These are phyloP conservation scores for Macquaria ambigua DNA, from an alignment of 2,113 vertebrate genomes.

Conservation along the genomic window DNA sequence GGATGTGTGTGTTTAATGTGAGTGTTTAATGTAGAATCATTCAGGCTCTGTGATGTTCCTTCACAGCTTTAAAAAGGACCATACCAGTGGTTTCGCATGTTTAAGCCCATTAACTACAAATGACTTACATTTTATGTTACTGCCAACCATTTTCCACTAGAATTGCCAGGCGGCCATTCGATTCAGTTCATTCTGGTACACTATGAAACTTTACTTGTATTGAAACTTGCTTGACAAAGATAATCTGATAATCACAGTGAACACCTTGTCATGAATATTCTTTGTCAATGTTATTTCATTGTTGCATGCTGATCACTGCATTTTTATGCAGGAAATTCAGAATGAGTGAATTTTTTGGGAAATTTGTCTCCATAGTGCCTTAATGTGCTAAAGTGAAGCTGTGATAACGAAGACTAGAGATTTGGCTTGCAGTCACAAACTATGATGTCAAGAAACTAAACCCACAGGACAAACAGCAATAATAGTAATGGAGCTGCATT, in stretches of 20 bases:
- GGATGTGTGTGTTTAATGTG: conserved; percentile 17
- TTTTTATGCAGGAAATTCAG: not conserved
- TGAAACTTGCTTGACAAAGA: not conserved
- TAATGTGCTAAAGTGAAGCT: not conserved
- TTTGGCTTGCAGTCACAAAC: not conserved
- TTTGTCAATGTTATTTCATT: not conserved
- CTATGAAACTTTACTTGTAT: not conserved
- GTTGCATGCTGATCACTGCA: not conserved
- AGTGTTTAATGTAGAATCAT: conserved; percentile 30
- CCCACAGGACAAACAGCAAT: not conserved
- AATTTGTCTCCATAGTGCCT: not conserved
- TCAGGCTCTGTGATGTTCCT: conserved; percentile 30
- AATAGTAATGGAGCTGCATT: not conserved
- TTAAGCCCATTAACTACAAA: conserved; percentile 45
- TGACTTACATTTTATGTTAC: conserved; percentile 30
- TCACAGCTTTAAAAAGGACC: conserved; percentile 17
- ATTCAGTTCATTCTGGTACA: conserved; percentile 15
- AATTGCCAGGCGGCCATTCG: conserved; percentile 2
- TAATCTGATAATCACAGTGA: not conserved
- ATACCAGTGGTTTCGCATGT: conserved; percentile 38
- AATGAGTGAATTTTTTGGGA: not conserved
- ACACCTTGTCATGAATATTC: not conserved
- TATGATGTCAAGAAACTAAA: not conserved
- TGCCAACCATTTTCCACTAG: conserved; percentile 23
- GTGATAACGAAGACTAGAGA: not conserved